Conservation (phyloP, 2,797 vertebrate species). For the Limnodromus scolopaceus region DNA sequence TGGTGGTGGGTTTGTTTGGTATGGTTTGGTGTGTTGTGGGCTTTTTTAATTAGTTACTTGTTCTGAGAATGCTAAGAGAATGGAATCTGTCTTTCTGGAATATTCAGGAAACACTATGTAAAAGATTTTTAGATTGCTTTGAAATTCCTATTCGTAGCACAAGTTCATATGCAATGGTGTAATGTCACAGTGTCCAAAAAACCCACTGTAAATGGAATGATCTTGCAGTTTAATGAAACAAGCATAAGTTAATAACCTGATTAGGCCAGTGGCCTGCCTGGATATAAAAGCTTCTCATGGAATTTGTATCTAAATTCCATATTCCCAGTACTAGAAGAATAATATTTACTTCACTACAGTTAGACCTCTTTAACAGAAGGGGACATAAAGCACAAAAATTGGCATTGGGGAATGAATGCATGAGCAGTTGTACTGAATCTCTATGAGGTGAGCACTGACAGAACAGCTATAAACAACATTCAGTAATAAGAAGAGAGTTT, state of each 20-base stretch:
- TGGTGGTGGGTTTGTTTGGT: neutral
- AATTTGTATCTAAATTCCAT: constrained; percentile 16
- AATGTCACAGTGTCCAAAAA: neutral
- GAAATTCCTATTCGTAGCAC: neutral
- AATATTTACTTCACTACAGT: neutral
- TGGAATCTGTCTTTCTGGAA: neutral
- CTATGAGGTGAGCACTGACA: neutral
- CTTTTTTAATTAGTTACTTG: neutral
- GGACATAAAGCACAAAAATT: constrained; percentile 32
- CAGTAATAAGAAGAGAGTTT: constrained; percentile 9
- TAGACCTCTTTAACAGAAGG: constrained; percentile 26
- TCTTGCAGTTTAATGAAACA: constrained; percentile 14
- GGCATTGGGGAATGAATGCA: neutral
- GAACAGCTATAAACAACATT: constrained; percentile 17
- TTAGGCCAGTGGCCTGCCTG: neutral
- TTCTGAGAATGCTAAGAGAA: neutral
- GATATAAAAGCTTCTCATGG: neutral
- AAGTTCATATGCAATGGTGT: neutral
- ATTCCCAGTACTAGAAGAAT: neutral
- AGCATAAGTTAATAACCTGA: constrained; percentile 5
- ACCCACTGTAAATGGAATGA: neutral
- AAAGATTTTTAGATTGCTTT: neutral
- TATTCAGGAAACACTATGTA: neutral
- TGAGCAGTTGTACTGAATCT: constrained; percentile 8
- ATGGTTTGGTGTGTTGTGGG: neutral